Base-by-base conservation (phyloP, 2,888 invertebrate genomes). In the Thecocarcelia acutangulata region DNA sequence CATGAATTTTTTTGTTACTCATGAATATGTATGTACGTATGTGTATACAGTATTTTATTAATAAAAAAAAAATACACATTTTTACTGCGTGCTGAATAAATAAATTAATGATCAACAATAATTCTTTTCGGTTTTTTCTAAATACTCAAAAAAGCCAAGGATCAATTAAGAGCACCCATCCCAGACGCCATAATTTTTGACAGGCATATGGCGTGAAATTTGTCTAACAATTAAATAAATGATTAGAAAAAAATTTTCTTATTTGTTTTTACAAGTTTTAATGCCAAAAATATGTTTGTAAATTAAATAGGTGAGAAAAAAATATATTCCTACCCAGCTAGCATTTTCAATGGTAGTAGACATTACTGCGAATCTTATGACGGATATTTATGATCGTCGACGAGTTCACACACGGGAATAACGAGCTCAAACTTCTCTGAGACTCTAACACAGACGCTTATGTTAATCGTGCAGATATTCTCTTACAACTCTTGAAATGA, bases 101-200 rank as follows among this genome's bases (percentile, higher is more conserved):
- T 82, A 82, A 82, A 78, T 82, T 82, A 82, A 82, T 82, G 82
- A 82, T 59, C 70, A 54, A 50, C 78, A 69, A 82, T 82, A 78
- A 78, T 78, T 82, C 82, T 78, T 74, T 46, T 12, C 17, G 58
- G 21, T 80, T 66, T 63, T 50, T 33, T 28, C 6, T 28, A 3
- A 50, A 63, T 64, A 52, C 33, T 50, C 24, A 6, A 42, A 42
- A 9, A 5, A 15, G 17, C 50, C 12, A 40, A 48, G n/a, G 15
- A 9, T 42, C 24, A 15, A 21, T 4, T 13, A 24, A 24, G 0
- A 59, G 8, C 73, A 54, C 40, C 50, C 59, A 33, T 21, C 46
- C 63, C 50, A 70, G 40, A 63, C 56, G 42, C 21, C 21, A 21
- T 13, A 42, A 46, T 44, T 68, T 28, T 40, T 33, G 40, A 40